phyloP scores from a whole-genome alignment of 2,888 invertebrate genomes.

The Drosophila birchii region DNA sequence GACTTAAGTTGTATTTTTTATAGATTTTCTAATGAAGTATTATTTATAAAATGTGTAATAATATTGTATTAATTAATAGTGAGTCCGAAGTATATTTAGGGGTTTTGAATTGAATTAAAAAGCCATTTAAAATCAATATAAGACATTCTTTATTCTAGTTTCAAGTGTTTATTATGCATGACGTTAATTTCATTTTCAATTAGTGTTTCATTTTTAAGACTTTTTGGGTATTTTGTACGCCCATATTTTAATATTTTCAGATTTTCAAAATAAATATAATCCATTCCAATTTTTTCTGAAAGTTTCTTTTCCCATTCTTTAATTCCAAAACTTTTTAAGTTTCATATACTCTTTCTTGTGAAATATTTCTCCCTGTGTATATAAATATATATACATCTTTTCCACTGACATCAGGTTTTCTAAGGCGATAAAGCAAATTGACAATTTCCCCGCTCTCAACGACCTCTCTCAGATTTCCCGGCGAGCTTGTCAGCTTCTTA shows the following conservation, averaged over 20 bases:
- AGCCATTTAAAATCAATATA: too few species aligned
- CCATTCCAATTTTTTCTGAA: not conserved
- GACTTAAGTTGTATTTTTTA: not conserved
- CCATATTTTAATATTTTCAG: too few species aligned
- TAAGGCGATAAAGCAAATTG: constrained; percentile 71
- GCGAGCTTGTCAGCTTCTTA: constrained; percentile 58
- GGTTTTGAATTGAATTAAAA: not conserved
- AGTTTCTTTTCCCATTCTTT: too few species aligned
- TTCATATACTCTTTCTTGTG: too few species aligned
- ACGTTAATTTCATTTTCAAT: too few species aligned
- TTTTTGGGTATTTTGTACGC: too few species aligned
- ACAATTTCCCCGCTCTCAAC: constrained; percentile 39
- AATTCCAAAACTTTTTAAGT: too few species aligned
- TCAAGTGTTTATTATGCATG: too few species aligned
- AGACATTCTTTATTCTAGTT: too few species aligned
- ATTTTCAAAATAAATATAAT: not conserved
- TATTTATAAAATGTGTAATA: not conserved
- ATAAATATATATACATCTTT: constrained; percentile 1
- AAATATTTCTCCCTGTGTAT: not conserved
- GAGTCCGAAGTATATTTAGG: not conserved
- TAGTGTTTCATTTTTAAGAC: too few species aligned
- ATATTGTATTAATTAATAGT: not conserved
- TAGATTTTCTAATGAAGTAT: not conserved
- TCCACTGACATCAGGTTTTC: constrained; percentile 27
- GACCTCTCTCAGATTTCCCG: constrained; percentile 14